Base-by-base conservation (phyloP, 1,140 invertebrate genomes). In the Parasteatoda tepidariorum region DNA sequence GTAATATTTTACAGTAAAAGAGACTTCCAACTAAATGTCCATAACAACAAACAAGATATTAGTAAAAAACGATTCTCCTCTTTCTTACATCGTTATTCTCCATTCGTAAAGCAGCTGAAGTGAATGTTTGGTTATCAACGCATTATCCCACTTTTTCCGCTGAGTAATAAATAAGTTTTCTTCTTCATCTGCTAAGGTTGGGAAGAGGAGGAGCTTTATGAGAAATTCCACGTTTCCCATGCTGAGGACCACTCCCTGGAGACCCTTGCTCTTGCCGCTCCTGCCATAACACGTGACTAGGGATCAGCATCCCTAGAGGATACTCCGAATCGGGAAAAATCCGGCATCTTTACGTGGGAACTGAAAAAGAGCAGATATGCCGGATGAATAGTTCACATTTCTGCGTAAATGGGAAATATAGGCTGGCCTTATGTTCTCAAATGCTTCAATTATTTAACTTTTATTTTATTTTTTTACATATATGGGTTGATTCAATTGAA, bases 151-250 rank as follows among this genome's bases (percentile, higher is more conserved):
- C 71, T 74, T 61, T 70, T 55, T 41, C 67, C 5, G 38, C 4
- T 7, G 24, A 54, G n/a, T 11, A 13, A 28, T 5, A 11, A 64
- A 30, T 24, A 18, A 6, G 13, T 38, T 67, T 67, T 38, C 28
- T 61, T 31, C 54, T 48, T 22, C 57, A 24, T 31, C 57, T 59
- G 59, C 22, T 24, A 31, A 24, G 48, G 18, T 6, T 5, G 31
- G 66, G 18, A 11, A 41, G 18, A 18, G 38, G 38, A 18, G 9
- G 38, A 18, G 38, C 15, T 48, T 24, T 34, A 41, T 64, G 57
- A 76, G 73, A 76, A 76, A 76, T 64, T 64, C 73, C 73, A 76
- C 73, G 59, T 76, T 76, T 76, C 61, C 73, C 73, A 62, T n/a
- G 30, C 24, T 22, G 24, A 30, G 57, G 73, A 59, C 13, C 55